Conservation (phyloP, 2,888 invertebrate species). For the Xanthia togata region DNA sequence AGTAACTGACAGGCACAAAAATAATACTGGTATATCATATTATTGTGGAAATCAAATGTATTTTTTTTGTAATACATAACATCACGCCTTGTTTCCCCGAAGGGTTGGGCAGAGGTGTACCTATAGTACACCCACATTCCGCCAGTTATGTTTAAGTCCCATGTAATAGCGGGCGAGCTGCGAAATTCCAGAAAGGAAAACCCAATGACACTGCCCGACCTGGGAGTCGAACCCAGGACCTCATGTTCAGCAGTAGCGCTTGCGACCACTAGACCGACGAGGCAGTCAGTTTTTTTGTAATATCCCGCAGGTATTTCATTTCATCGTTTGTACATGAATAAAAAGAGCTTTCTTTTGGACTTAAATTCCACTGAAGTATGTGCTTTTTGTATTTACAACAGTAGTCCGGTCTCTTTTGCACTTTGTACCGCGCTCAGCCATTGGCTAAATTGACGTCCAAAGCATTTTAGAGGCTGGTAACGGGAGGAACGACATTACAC, state of each 20-base stretch:
- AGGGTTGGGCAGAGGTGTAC: too few relatives aligned
- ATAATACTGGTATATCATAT: slow-evolving; percentile 39
- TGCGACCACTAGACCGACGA: too few relatives aligned
- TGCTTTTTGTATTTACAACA: slow-evolving; percentile 50
- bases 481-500: slow-evolving; percentile 37
- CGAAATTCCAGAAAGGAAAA: too few relatives aligned
- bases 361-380: not conserved
- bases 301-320: slow-evolving; percentile 26
- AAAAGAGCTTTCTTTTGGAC: slow-evolving; percentile 8
- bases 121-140: too few relatives aligned
- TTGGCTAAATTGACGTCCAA: slow-evolving; percentile 28
- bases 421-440: slow-evolving; percentile 13
- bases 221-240: too few relatives aligned
- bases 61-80: too few relatives aligned
- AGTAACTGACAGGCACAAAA: slow-evolving; percentile 31
- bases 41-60: slow-evolving; percentile 29
- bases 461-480: slow-evolving; percentile 37
- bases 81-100: too few relatives aligned
- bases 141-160: too few relatives aligned
- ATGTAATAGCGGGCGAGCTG: too few relatives aligned
- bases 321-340: slow-evolving; percentile 11
- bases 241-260: too few relatives aligned
- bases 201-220: too few relatives aligned
- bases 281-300: too few relatives aligned
- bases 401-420: slow-evolving; percentile 30